Base-by-base conservation (phyloP, 2,797 vertebrate species). In the Centropyge bicolor region DNA sequence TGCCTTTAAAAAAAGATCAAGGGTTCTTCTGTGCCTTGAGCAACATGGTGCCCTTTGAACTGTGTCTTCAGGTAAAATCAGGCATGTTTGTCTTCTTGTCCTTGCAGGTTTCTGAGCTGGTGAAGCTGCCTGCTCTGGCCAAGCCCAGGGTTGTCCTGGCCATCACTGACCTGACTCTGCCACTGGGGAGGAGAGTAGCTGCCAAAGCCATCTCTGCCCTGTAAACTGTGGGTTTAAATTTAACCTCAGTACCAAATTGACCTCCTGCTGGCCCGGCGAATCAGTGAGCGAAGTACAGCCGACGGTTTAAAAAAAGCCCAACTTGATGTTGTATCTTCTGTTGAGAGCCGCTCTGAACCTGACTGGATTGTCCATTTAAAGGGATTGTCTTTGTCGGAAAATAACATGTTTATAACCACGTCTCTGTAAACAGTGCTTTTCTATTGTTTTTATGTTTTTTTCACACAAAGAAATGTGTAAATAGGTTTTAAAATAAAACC, bases 121-220 rank as follows among this genome's bases (percentile, higher is more conserved):
- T 99, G 87, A 99, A 99, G 86, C 95, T 98, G 16, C 97, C 98
- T 3, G 96, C 96, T 57, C 94, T 99, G 92, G 98, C 98, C 86
- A 98, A 97, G 76, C 98, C 98, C 59, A 97, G 95, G 91, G 97
- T 97, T 0, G 96, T 99, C 6, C 90, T 99, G 89, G 97, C 97
- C 71, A 98, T 99, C 94, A 98, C 98, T 0, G 98, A 99, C 86
- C 95, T 99, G 85, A 97, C 95, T 63, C 94, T 99, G 86, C 97
- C 98, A 0, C 94, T 99, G 87, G 98, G 98, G 4, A 96, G 98
- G 65, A 96, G 98, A 16, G 97, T 99, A 0, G 98, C 98, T 0
- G 98, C 98, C 81, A 99, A 99, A 93, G 98, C 98, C 82, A 97
- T 99, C 0, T 95, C 98, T 1, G 95, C 97, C 0, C 91, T 99